Evolutionary conservation across 2,113 vertebrate species (phyloP), one percentile per base, ranked within the genome.

Genomic region (Eublepharis macularius): DNA sequence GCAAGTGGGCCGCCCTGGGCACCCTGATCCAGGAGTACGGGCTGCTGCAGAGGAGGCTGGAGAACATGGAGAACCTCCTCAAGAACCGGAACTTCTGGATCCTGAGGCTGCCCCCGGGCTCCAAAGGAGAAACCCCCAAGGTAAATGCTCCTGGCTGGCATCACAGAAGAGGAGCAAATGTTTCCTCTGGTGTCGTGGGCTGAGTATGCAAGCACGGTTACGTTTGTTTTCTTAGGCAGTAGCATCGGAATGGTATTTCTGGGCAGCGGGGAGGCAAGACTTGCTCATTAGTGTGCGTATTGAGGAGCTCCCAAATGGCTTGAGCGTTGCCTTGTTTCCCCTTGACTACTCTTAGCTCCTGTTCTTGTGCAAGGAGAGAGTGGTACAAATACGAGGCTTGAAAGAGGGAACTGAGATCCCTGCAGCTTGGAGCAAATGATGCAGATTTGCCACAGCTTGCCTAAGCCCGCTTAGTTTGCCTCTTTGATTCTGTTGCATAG

Each of bases 21-120:
- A 97, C 95, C 41, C 93, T 97, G 34, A 93, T 97, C 91, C 96
- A 96, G 94, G 95, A 97, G 91, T 96, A 96, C 0, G 95, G 96
- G 85, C 93, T 93, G 88, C 95, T 96, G 14, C 96, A 96, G 88
- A 41, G 91, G 84, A 90, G 95, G 14, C 92, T 97, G 91, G 96
- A 96, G 92, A 97, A 96, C 57, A 72, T 96, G 94, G 96, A 96
- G 94, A 96, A 97, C 92, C 91, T 96, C 0, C 93, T 96, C 2
- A 94, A 96, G 65, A 96, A 94, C 89, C 89, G 94, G 69, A 96
- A 96, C 91, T 96, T 96, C 94, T 96, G 96, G 96, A 76, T 97
- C 81, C 94, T 97, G 94, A n/a, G n/a, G n/a, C n/a, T n/a, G n/a
- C n/a, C n/a, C n/a, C n/a, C n/a, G n/a, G n/a, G n/a, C 83, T 92